Percentiles rank a stretch among this genome's conserved stretches.
Evolutionary conservation across 2,888 invertebrate species (phyloP).

Genomic region (Pammene aurita): DNA sequence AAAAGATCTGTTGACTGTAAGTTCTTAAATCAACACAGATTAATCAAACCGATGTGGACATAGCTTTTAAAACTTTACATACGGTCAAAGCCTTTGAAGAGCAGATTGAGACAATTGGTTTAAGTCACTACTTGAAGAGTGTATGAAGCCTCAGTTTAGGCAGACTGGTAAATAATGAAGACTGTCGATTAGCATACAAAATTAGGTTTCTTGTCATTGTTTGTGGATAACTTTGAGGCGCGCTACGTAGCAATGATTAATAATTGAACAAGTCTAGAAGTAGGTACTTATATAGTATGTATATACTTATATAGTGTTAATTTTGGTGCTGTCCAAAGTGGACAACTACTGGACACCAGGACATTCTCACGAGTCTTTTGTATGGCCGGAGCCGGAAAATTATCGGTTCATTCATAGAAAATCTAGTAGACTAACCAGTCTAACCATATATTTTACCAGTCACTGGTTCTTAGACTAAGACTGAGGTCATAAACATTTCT

Average conservation of each 20-base stretch:
- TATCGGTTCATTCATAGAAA: too few species aligned
- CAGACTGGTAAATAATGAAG: neutral
- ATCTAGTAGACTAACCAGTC: neutral
- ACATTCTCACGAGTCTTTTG: too few species aligned
- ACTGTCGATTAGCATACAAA: neutral
- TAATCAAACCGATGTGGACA: neutral
- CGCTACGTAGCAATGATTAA: too few species aligned
- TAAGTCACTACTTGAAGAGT: slow-evolving; percentile 15
- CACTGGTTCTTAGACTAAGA: neutral
- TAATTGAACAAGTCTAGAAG: too few species aligned
- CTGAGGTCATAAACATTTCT: slow-evolving; percentile 1
- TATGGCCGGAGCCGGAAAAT: too few species aligned
- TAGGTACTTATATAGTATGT: too few species aligned
- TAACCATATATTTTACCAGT: neutral
- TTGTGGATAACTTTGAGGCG: too few species aligned
- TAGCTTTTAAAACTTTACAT: neutral
- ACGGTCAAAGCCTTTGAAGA: neutral
- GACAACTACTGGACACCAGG: too few species aligned
- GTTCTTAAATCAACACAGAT: too few species aligned
- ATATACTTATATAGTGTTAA: too few species aligned
- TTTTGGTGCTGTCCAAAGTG: too few species aligned
- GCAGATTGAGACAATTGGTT: neutral
- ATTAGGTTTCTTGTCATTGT: neutral
- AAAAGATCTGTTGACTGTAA: too few species aligned
- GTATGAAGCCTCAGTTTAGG: neutral